Base-by-base conservation (phyloP, 2,888 invertebrate species). In the Lycophotia porphyrea region DNA sequence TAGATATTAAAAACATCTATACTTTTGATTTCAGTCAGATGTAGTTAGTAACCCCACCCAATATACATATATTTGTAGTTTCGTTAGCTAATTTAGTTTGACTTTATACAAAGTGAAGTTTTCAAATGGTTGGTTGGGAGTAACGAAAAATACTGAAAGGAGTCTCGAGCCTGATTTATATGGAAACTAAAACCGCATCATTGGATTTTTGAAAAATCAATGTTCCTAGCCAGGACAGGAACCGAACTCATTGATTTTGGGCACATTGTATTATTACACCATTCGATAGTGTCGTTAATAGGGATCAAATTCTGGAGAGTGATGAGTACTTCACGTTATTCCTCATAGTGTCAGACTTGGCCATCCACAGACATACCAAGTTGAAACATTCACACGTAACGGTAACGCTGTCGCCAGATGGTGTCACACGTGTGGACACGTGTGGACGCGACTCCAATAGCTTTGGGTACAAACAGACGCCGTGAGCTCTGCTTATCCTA, bases 401-500 rank as follows among this genome's bases (percentile, higher is more conserved):
- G 5, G 64, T 31, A 8, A 3, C 11, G 34, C n/a, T 15, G 31
- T 42, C 31, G 21, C 18, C 31, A 9, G 15, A 27, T 15, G 42
- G 15, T 18, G 47, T 21, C 49, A 61, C 49, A 44, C 49, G 44
- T 44, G 61, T 52, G 58, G n/a, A 61, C 49, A 44, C 49, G 44
- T 44, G 61, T 52, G 58, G n/a, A 18, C 34, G 34, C 8, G 8
- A 27, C 27, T 36, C 9, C 7, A 21, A 2, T 27, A 2, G 34
- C 47, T 18, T 42, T 1, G 49, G 27, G 60, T 76, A 73, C 24
- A 61, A 44, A 47, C 60, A 34, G 24, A 71, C 71, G 72, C 58
- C 18, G 31, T 5, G 42, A 71, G 55, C 71, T 55, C 58, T 18
- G 39, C 31, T 27, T 49, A 42, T 36, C 27, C 15, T 42, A 72